phyloP scores from a whole-genome alignment of 2,113 vertebrate genomes.

The Boulengeromyrus knoepffleri region DNA sequence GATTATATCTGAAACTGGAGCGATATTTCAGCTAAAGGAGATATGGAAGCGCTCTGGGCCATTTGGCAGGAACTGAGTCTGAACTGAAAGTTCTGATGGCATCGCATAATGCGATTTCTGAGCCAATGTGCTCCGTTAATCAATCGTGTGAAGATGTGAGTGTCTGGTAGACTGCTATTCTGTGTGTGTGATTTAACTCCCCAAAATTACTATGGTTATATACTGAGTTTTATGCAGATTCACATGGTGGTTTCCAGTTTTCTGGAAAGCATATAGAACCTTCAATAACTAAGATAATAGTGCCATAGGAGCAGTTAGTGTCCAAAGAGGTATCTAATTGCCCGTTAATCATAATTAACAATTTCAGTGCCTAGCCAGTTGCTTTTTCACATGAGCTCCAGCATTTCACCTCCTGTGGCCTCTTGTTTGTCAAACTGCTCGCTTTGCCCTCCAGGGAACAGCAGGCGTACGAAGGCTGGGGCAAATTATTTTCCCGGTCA shows the following conservation, averaged over 20 bases:
- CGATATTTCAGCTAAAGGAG: not conserved
- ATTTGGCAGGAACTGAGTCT: not conserved
- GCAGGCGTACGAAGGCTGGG: constrained; percentile 21
- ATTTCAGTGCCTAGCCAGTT: not conserved
- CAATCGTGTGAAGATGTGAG: not conserved
- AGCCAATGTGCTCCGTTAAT: not conserved
- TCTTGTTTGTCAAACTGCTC: constrained; percentile 31
- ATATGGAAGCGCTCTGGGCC: not conserved
- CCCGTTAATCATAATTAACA: not conserved
- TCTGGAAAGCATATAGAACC: not conserved
- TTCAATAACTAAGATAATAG: not conserved
- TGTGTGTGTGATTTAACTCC: not conserved
- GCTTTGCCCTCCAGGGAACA: constrained; percentile 33
- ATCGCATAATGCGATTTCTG: not conserved
- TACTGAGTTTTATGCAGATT: not conserved
- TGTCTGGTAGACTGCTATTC: not conserved
- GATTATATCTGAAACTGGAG: not conserved
- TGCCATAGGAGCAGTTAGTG: not conserved
- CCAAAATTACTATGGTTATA: not conserved
- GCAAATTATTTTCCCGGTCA: constrained; percentile 45
- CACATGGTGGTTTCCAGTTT: not conserved
- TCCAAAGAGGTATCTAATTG: not conserved
- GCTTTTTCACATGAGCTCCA: constrained; percentile 44
- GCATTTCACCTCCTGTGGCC: constrained; percentile 45
- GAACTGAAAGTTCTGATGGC: constrained; percentile 14